phyloP scores from a whole-genome alignment of 2,888 invertebrate genomes.

The Zygogramma bicolorata region DNA sequence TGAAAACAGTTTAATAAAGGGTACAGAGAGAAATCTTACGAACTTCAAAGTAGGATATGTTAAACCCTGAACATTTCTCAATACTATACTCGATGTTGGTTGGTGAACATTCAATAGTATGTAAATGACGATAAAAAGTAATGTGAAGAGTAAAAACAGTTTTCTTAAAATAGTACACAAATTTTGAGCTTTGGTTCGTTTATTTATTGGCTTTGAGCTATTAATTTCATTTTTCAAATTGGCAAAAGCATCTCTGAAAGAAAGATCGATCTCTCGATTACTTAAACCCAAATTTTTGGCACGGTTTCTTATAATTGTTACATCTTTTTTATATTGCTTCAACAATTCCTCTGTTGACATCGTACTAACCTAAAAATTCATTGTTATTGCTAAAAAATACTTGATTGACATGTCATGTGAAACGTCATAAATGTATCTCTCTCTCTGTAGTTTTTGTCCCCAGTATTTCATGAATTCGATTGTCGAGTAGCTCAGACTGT shows the following conservation, averaged over 20 bases:
- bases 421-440: no score
- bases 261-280: conserved; percentile 73
- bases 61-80: conserved; percentile 81
- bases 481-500: no score
- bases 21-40: conserved; percentile 79
- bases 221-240: conserved; percentile 61
- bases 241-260: conserved; percentile 72
- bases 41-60: conserved; percentile 85
- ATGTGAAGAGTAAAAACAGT: conserved; percentile 49
- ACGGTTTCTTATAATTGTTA: conserved; percentile 71
- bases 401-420: no score
- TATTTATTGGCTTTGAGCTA: conserved; percentile 39
- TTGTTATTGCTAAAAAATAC: no score
- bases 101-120: conserved; percentile 71
- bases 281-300: conserved; percentile 73
- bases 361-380: conserved; percentile 46
- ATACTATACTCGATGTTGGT: conserved; percentile 74
- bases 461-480: no score
- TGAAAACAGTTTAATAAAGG: conserved; percentile 81
- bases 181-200: conserved; percentile 47
- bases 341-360: conserved; percentile 64
- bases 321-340: conserved; percentile 70
- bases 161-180: conserved; percentile 35
- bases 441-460: no score
- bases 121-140: conserved; percentile 64